Conservation (phyloP, 2,113 vertebrate species). For the Illadopsis cleaveri region DNA sequence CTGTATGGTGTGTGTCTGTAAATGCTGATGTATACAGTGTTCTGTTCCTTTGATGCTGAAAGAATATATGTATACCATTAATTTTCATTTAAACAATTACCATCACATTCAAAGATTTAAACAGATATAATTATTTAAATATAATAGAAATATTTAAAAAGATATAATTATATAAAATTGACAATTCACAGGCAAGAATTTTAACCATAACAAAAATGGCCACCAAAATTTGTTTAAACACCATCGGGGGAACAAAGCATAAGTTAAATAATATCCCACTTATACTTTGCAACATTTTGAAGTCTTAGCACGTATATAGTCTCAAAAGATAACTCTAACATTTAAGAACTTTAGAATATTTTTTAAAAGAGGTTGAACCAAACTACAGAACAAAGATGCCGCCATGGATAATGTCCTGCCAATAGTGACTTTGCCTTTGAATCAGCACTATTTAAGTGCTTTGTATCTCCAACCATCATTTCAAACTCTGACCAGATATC, state of each 20-base stretch:
- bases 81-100: background rate
- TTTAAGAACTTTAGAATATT: background rate
- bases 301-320: background rate
- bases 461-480: background rate
- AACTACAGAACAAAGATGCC: background rate
- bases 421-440: background rate
- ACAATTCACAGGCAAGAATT: background rate
- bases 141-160: background rate
- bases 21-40: background rate
- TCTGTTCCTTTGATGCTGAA: background rate
- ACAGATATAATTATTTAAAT: background rate
- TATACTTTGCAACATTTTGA: background rate
- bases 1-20: background rate
- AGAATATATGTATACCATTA: background rate
- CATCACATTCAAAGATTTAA: background rate
- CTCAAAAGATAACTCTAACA: background rate
- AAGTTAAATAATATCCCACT: background rate
- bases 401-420: rapidly evolving
- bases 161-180: background rate
- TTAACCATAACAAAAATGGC: background rate
- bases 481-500: background rate
- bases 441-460: background rate
- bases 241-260: background rate
- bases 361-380: background rate
- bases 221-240: background rate